Evolutionary conservation across 2,888 invertebrate species (phyloP).

Genomic region (Amiota mariae): DNA sequence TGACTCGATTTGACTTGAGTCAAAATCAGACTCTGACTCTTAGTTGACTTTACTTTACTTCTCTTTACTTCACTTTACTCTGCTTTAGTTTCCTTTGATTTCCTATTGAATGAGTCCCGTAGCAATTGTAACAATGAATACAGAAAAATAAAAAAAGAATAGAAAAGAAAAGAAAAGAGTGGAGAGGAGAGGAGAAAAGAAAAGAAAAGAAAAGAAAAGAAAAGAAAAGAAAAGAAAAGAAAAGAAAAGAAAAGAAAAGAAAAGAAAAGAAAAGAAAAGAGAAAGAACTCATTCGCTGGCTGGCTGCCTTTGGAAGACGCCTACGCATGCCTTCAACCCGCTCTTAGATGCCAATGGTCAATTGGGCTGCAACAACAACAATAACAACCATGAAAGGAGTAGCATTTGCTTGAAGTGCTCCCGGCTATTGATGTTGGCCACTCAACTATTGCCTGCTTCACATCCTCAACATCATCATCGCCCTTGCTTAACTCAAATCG

Average conservation of each 20-base stretch:
- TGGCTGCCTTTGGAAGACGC: no score
- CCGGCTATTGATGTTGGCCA: no score
- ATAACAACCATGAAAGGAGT: no score
- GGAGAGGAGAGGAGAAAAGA: neutral
- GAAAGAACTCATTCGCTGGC: neutral
- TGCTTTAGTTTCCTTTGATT: slow-evolving; percentile 1
- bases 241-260: no score
- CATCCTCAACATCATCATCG: no score
- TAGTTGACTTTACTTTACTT: slow-evolving; percentile 5
- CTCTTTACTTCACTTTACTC: neutral
- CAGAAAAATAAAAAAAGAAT: neutral
- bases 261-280: neutral
- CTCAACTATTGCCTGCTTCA: no score
- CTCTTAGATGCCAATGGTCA: no score
- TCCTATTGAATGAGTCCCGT: neutral
- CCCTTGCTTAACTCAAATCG: no score
- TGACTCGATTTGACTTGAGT: neutral
- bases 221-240: neutral
- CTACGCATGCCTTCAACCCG: no score
- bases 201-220: neutral
- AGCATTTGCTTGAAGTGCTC: no score
- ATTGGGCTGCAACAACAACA: no score
- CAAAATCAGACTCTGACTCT: neutral
- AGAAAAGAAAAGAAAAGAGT: neutral
- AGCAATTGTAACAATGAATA: neutral